A percentile compares a stretch with the other conserved stretches of the same genome.
Conservation (phyloP, 2,113 vertebrate genomes). For the Rousettus leschenaultii region DNA sequence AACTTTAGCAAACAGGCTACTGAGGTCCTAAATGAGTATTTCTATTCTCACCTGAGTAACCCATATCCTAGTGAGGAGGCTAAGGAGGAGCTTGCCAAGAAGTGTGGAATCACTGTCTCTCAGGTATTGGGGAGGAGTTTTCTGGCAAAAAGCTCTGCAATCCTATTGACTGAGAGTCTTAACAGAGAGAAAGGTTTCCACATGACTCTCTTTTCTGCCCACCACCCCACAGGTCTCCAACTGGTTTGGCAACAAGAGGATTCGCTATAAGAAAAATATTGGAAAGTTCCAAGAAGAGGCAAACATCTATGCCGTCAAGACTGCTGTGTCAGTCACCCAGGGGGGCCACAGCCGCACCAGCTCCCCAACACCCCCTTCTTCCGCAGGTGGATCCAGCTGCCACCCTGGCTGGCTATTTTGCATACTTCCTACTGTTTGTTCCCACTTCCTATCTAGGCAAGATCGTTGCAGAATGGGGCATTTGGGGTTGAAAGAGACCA, state of each 20-base stretch:
- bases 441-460: not conserved
- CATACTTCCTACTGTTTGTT: conserved; percentile 45
- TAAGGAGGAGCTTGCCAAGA: conserved; percentile 93
- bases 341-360: conserved; percentile 85
- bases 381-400: conserved; percentile 81
- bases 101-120: conserved; percentile 91
- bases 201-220: not conserved
- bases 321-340: conserved; percentile 88
- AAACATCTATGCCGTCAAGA: conserved; percentile 95
- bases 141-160: not conserved
- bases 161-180: not conserved
- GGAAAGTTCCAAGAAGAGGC: conserved; percentile 96
- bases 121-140: conserved; percentile 81
- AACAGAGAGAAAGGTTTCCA: not conserved
- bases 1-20: conserved; percentile 96
- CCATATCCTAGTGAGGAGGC: conserved; percentile 94
- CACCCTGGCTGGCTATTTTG: not conserved
- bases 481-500: not conserved
- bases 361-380: conserved; percentile 85
- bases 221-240: conserved; percentile 89
- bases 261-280: conserved; percentile 96
- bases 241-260: conserved; percentile 96
- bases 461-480: not conserved
- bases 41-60: conserved; percentile 95
- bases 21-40: conserved; percentile 93